Conservation (phyloP, 2,888 invertebrate species). For the Scaptomyza tumidula region DNA sequence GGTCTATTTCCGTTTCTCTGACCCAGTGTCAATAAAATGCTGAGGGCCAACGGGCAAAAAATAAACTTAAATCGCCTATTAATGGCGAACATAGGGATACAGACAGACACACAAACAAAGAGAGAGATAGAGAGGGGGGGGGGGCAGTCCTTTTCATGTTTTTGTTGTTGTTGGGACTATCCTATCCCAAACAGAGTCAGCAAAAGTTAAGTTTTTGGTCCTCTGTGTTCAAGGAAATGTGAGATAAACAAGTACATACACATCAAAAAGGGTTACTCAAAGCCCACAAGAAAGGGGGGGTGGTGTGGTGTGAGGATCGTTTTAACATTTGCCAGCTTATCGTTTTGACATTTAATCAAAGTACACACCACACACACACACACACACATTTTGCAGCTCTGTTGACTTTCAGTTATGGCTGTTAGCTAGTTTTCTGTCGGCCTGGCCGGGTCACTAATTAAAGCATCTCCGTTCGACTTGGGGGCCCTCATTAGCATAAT, state of each 20-base stretch:
- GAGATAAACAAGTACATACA: not conserved
- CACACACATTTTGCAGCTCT: not conserved
- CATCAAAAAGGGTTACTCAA: not conserved
- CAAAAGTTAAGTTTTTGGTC: conserved; percentile 71
- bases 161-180: conserved; percentile 49
- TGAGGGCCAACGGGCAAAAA: conserved; percentile 66
- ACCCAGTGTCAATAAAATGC: conserved; percentile 67
- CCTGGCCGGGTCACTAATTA: conserved; percentile 40
- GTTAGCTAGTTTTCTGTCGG: no score
- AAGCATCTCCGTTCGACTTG: conserved; percentile 39
- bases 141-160: conserved; percentile 41
- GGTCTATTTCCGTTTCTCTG: not conserved
- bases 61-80: conserved; percentile 78
- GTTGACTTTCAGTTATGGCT: conserved; percentile 6
- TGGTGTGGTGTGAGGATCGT: not conserved
- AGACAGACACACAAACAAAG: not conserved
- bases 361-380: not conserved
- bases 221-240: conserved; percentile 47
- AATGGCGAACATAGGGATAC: conserved; percentile 43
- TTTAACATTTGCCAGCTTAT: conserved; percentile 49
- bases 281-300: not conserved
- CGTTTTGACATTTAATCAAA: conserved; percentile 62
- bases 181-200: conserved; percentile 59
- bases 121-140: not conserved
- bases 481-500: conserved; percentile 73